These are phyloP conservation scores for Lindbergichthys nudifrons DNA, from an alignment of 2,797 vertebrate genomes.

Conservation along the genomic window DNA sequence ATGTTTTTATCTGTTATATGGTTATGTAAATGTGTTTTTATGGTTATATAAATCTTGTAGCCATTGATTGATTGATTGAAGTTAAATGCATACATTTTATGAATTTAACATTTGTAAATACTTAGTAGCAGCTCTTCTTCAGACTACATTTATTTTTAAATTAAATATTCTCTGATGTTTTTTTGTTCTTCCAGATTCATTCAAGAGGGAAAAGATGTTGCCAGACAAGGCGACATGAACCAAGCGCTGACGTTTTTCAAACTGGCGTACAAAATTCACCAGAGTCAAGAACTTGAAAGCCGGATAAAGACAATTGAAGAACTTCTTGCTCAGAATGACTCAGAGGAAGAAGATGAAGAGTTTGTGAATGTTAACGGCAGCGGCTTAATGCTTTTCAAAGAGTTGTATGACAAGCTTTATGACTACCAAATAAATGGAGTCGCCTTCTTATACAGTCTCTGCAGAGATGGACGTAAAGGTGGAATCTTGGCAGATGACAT, in stretches of 20 bases:
- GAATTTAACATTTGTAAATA: too few relatives aligned
- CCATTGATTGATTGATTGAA: too few relatives aligned
- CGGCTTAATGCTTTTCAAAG: slow-evolving; percentile 88
- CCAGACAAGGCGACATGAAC: slow-evolving; percentile 83
- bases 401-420: slow-evolving; percentile 90
- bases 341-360: slow-evolving; percentile 80
- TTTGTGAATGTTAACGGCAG: slow-evolving; percentile 89
- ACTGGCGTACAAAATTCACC: slow-evolving; percentile 83
- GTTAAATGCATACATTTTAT: too few relatives aligned
- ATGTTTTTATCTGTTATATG: too few relatives aligned
- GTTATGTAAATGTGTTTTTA: too few relatives aligned
- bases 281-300: slow-evolving; percentile 85
- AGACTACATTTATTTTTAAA: not conserved
- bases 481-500: slow-evolving; percentile 96
- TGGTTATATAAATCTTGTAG: too few relatives aligned
- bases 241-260: slow-evolving; percentile 85
- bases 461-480: slow-evolving; percentile 84
- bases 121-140: not conserved
- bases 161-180: not conserved
- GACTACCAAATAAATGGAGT: slow-evolving; percentile 91
- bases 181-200: slow-evolving; percentile 77
- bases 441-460: slow-evolving; percentile 90
- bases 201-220: slow-evolving; percentile 85
- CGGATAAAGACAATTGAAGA: slow-evolving; percentile 88
- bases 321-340: slow-evolving; percentile 63